Conservation (phyloP, 2,113 vertebrate species). For the Sclerurus mexicanus region DNA sequence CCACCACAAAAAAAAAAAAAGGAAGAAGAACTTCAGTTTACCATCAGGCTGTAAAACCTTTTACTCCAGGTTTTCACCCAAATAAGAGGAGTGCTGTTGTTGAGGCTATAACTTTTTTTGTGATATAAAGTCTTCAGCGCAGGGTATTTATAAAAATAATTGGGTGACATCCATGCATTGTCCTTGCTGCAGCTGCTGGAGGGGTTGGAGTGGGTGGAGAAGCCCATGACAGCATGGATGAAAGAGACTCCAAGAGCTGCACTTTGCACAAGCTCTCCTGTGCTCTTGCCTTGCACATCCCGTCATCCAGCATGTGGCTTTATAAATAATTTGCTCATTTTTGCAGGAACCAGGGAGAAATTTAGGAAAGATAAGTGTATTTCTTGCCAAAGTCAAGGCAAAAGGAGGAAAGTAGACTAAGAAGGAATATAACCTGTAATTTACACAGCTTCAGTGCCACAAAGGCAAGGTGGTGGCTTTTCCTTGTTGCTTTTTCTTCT, state of each 20-base stretch:
- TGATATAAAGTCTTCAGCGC: neutral
- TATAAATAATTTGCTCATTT: neutral
- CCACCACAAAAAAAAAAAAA: neutral
- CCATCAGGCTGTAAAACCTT: neutral
- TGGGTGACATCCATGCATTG: neutral
- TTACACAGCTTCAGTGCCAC: neutral
- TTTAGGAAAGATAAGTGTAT: neutral
- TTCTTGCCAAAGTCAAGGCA: neutral
- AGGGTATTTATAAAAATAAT: neutral
- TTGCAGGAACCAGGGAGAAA: neutral
- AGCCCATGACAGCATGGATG: fast-evolving
- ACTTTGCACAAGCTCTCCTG: neutral
- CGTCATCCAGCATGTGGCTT: neutral
- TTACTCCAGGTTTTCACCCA: neutral
- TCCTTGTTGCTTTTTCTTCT: neutral
- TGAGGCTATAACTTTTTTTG: neutral
- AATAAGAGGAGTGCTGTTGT: neutral
- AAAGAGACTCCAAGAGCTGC: neutral
- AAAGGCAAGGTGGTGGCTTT: neutral
- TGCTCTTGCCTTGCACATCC: fast-evolving
- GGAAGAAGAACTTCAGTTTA: neutral
- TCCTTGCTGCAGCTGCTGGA: neutral
- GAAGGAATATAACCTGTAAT: neutral
- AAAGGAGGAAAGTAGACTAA: neutral
- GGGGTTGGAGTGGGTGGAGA: fast-evolving